phyloP scores from a whole-genome alignment of 2,797 vertebrate genomes.

The Tragopan temminckii region DNA sequence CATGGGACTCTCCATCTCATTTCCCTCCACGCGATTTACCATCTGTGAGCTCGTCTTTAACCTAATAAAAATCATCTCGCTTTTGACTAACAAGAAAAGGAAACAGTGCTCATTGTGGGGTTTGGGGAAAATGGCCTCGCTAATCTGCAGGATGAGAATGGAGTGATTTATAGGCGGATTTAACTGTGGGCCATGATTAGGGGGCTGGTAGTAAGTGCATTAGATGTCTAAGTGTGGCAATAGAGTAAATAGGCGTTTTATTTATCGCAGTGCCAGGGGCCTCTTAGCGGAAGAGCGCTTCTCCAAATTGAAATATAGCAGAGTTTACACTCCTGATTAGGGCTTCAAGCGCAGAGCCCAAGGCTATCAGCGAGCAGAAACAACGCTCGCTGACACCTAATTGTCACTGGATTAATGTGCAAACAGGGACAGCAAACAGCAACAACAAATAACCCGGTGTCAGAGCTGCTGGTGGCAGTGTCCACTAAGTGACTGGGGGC shows the following conservation, averaged over 20 bases:
- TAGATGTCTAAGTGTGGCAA: constrained; percentile 94
- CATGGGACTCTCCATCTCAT: constrained; percentile 85
- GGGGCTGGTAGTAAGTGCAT: constrained; percentile 92
- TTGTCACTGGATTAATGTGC: constrained; percentile 98
- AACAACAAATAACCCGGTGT: constrained; percentile 87
- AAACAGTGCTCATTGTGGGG: constrained; percentile 94
- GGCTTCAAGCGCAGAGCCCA: constrained; percentile 95
- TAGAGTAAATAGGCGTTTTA: constrained; percentile 99
- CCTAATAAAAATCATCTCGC: constrained; percentile 90
- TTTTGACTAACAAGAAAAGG: constrained; percentile 92
- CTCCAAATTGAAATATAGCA: constrained; percentile 99
- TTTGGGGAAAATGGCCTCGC: constrained; percentile 94
- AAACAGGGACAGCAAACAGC: constrained; percentile 89
- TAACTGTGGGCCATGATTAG: constrained; percentile 94
- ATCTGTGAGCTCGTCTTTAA: constrained; percentile 92
- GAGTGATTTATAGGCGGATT: constrained; percentile 94
- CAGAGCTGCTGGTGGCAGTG: constrained; percentile 86
- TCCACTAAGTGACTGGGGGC: constrained; percentile 84
- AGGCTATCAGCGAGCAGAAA: constrained; percentile 97
- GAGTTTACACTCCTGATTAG: constrained; percentile 99
- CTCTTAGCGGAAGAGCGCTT: constrained; percentile 99
- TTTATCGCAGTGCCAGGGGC: constrained; percentile 99
- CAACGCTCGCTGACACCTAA: constrained; percentile 93
- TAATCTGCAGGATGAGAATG: constrained; percentile 94
- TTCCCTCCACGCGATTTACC: constrained; percentile 88